A percentile compares a stretch with the other conserved stretches of the same genome.
Conservation (phyloP, 2,797 vertebrate species). For the Gila robusta region DNA sequence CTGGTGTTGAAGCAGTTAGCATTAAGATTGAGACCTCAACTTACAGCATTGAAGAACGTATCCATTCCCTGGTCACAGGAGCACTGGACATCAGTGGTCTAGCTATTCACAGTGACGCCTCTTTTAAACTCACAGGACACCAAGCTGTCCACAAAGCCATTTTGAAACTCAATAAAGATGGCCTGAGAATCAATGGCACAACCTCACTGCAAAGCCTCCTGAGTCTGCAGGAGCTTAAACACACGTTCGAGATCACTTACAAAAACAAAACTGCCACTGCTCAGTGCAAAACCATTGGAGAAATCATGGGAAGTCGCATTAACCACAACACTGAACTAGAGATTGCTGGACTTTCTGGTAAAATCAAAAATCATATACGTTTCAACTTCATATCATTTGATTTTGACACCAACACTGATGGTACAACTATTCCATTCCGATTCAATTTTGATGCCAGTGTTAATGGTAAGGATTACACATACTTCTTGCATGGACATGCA, state of each 20-base stretch:
- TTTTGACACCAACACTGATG: conserved; percentile 82
- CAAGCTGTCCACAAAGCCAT: conserved; percentile 84
- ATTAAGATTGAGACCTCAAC: conserved; percentile 84
- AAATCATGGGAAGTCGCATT: conserved; percentile 79
- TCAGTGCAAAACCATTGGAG: conserved; percentile 87
- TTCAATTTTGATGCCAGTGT: conserved; percentile 83
- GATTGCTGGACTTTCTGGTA: conserved; percentile 83
- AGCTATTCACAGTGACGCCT: conserved; percentile 82
- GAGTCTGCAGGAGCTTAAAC: conserved; percentile 84
- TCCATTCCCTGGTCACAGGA: conserved; percentile 80
- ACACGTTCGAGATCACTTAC: conserved; percentile 83
- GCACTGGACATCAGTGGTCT: conserved; percentile 82
- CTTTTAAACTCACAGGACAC: conserved; percentile 79
- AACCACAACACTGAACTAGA: conserved; percentile 84
- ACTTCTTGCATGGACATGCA: conserved; percentile 78
- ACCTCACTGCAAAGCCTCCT: conserved; percentile 84
- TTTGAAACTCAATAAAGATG: conserved; percentile 81
- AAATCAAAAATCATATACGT: conserved; percentile 78
- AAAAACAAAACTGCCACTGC: conserved; percentile 78
- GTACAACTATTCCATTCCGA: conserved; percentile 83
- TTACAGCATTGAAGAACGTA: conserved; percentile 74
- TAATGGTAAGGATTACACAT: conserved; percentile 83
- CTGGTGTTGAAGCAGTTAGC: conserved; percentile 75
- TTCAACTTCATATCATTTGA: conserved; percentile 82
- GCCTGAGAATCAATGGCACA: conserved; percentile 82